A percentile compares a stretch with the other conserved stretches of the same genome.
phyloP scores from a whole-genome alignment of 2,113 vertebrate genomes.

The Jacana jacana region DNA sequence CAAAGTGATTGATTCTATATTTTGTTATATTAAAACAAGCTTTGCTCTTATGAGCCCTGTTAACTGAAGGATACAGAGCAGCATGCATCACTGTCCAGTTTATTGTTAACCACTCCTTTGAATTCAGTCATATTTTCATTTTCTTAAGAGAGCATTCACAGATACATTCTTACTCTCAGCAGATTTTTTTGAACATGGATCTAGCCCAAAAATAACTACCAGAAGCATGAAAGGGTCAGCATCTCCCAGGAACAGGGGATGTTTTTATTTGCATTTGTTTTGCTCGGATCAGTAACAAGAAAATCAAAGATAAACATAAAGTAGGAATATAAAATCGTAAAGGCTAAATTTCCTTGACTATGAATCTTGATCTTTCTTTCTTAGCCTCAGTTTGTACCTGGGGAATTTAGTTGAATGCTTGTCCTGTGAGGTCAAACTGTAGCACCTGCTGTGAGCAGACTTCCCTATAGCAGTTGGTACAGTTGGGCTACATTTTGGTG shows the following conservation, averaged over 20 bases:
- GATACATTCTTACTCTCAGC: neutral
- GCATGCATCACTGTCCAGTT: neutral
- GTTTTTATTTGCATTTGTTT: neutral
- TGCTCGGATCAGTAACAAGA: neutral
- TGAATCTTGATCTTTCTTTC: neutral
- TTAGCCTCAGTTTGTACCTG: neutral
- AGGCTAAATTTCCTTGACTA: neutral
- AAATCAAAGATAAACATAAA: neutral
- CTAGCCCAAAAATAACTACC: neutral
- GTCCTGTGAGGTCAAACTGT: neutral
- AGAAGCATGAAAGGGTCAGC: neutral
- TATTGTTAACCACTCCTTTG: neutral
- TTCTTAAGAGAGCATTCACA: neutral
- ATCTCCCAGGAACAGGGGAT: neutral
- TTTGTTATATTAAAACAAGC: neutral
- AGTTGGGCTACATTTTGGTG: neutral
- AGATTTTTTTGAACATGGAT: neutral
- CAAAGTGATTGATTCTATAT: neutral
- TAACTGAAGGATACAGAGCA: neutral
- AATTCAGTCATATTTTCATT: neutral
- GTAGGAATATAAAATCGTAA: neutral
- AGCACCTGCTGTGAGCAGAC: neutral
- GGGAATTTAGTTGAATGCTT: neutral
- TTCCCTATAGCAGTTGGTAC: neutral
- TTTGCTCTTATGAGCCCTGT: neutral